Conservation (phyloP, 2,797 vertebrate genomes). For the Ispidina lecontei region DNA sequence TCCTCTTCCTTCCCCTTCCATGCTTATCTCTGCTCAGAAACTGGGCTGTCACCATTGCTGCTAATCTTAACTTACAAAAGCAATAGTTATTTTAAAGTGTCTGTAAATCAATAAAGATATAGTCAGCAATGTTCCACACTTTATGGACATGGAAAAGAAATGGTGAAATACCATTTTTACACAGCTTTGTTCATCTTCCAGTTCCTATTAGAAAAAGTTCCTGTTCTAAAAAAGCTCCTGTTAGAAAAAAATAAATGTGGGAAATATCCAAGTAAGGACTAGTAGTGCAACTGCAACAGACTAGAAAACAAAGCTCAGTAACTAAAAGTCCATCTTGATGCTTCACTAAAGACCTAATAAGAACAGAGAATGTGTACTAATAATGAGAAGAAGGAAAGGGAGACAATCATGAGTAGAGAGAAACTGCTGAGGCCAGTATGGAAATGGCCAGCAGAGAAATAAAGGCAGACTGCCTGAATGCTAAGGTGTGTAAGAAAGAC, state of each 20-base stretch:
- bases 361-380: conserved; percentile 4
- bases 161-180: not conserved
- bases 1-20: not conserved
- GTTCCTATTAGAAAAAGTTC: not conserved
- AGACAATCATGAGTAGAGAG: conserved; percentile 11
- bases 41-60: not conserved
- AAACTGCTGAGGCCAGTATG: not conserved
- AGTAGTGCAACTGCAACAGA: not conserved
- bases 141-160: not conserved
- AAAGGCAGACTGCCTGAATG: not conserved
- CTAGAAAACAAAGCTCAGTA: not conserved
- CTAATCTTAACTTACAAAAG: not conserved
- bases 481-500: not conserved
- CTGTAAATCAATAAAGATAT: not conserved
- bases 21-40: not conserved
- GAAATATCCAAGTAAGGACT: not conserved
- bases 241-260: not conserved
- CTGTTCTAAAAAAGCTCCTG: too few species aligned
- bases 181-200: not conserved
- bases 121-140: not conserved
- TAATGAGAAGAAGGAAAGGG: not conserved
- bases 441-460: not conserved
- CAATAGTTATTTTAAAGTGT: not conserved
- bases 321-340: not conserved
- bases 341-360: not conserved